phyloP scores from a whole-genome alignment of 1,140 invertebrate genomes.

The Drosophila teissieri region DNA sequence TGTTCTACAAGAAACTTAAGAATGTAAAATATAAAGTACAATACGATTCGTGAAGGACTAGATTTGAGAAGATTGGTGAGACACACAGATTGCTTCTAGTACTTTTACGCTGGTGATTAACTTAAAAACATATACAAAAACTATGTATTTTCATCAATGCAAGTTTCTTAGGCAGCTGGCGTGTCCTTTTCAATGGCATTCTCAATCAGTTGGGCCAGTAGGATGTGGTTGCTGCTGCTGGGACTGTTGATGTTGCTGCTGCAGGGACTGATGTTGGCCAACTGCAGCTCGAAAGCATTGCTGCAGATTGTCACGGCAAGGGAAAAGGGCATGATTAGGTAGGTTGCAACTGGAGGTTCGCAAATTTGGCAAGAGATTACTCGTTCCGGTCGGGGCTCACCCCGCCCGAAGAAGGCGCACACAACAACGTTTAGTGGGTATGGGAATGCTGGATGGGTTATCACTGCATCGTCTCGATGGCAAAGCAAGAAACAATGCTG shows the following conservation, averaged over 20 bases:
- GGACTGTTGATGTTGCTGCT: conserved; percentile 44
- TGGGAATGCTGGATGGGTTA: conserved; percentile 2
- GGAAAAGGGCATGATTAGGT: conserved; percentile 25
- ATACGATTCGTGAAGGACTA: conserved; percentile 36
- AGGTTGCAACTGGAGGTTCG: conserved; percentile 15
- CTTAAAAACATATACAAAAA: background rate
- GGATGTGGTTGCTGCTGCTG: conserved; percentile 22
- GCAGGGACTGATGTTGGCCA: conserved; percentile 43
- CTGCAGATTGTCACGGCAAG: conserved; percentile 35
- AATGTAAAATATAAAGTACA: conserved; percentile 21
- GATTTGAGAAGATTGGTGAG: conserved; percentile 16
- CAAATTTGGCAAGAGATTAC: conserved; percentile 10
- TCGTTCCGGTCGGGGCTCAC: background rate
- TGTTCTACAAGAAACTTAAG: conserved; percentile 37
- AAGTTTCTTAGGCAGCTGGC: conserved; percentile 17
- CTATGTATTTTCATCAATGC: background rate
- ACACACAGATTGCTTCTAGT: background rate
- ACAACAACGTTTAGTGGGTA: conserved; percentile 23
- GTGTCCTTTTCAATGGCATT: conserved; percentile 43
- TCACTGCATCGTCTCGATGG: conserved; percentile 3
- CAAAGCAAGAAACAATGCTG: conserved; percentile 1
- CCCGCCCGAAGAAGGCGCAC: conserved; percentile 1
- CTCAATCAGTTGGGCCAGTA: conserved; percentile 37
- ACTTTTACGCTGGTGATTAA: background rate
- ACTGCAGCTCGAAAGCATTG: conserved; percentile 62